Conservation (phyloP, 2,888 invertebrate species). For the Diarsia dahlii region DNA sequence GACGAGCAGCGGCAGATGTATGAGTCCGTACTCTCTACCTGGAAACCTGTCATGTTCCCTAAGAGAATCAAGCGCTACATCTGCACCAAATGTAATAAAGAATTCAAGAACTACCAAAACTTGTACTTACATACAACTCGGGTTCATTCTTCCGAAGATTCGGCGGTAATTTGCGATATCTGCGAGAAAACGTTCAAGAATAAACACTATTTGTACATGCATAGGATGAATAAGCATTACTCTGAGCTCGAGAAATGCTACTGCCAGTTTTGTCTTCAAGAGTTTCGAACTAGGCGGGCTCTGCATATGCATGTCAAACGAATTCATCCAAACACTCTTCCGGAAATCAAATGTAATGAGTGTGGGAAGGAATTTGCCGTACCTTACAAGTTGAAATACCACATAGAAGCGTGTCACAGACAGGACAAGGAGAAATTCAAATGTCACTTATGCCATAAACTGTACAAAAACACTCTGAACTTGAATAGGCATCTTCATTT, state of each 20-base stretch:
- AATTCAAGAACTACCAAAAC: slow-evolving; percentile 88
- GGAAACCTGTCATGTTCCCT: slow-evolving; percentile 85
- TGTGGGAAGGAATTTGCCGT: slow-evolving; percentile 85
- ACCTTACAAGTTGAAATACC: slow-evolving; percentile 85
- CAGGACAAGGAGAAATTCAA: slow-evolving; percentile 82
- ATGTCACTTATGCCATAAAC: slow-evolving; percentile 83
- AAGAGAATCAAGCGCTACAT: slow-evolving; percentile 82
- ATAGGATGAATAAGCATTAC: slow-evolving; percentile 88
- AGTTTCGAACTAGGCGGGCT: slow-evolving; percentile 83
- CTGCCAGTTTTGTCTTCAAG: slow-evolving; percentile 86
- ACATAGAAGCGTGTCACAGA: slow-evolving; percentile 81
- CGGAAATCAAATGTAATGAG: slow-evolving; percentile 84
- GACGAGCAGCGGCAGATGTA: slow-evolving; percentile 87
- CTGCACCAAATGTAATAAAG: slow-evolving; percentile 85
- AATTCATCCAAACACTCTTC: slow-evolving; percentile 83
- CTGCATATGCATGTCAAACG: slow-evolving; percentile 85
- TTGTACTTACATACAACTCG: slow-evolving; percentile 85
- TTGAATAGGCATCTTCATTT: slow-evolving; percentile 83
- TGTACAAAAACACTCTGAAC: slow-evolving; percentile 84
- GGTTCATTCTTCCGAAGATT: slow-evolving; percentile 86
- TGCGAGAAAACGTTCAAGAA: slow-evolving; percentile 88
- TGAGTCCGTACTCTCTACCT: slow-evolving; percentile 84
- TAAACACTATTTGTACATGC: slow-evolving; percentile 88
- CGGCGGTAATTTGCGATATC: slow-evolving; percentile 83
- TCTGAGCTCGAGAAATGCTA: slow-evolving; percentile 85